Evolutionary conservation across 2,113 vertebrate genomes (phyloP), one percentile per base, ranked within the genome.

Genomic region (Gadus macrocephalus): DNA sequence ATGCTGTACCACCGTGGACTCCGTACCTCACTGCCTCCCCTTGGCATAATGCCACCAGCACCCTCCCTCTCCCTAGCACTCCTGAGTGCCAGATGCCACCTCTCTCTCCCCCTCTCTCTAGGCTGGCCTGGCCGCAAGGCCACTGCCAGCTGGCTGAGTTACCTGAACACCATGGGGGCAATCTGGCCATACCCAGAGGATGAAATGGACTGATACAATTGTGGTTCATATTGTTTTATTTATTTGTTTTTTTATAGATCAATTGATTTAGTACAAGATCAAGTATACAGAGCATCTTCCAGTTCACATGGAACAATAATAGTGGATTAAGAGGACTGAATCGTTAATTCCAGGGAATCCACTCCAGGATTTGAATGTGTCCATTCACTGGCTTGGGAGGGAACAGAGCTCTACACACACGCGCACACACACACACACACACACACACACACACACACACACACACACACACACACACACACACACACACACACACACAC

Each of bases 71-170:
- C 68, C 83, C 86, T 64, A 66, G 14, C 12, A 78, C 6, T 35
- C 31, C 3, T 7, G 73, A 66, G 55, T 3, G 25, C 78, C 89
- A 89, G 85, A 83, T 89, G 85, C 73, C 77, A 66, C 79, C 75
- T 77, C 67, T 68, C 67, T 53, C 70, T 68, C 71, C 59, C 9
- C 71, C 70, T 55, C 64, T 70, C 53, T 42, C 68, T 49, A 58
- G 81, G 82, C 71, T 74, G 55, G 73, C 31, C 5, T 20, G 22
- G 14, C 38, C 20, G 31, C 56, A n/a, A n/a, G 55, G n/a, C 55
- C 9, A 16, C 5, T 4, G 11, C 55, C 55, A 58, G 9, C n/a
- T 58, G 55, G 15, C 16, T 27, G 12, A 3, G 25, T 9, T 15
- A 22, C 42, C 42, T 49, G 22, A 62, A 62, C 22, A 62, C 42